Evolutionary conservation across 2,113 vertebrate genomes (phyloP), one percentile per base, ranked within the genome.

Genomic region (Lathamus discolor): DNA sequence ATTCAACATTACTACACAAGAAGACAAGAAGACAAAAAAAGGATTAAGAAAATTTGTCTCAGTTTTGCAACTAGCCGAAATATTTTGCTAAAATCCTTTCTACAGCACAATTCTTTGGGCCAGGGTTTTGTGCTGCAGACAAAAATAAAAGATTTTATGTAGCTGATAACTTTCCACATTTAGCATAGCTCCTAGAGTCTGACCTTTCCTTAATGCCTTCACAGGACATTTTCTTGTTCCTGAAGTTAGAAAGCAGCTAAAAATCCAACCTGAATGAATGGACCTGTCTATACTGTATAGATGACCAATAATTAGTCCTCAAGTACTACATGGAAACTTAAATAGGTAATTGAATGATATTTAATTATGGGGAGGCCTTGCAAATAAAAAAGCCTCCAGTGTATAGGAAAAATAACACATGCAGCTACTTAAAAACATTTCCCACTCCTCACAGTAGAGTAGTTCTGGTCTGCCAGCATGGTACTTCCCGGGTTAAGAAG

Each of bases 381-480:
- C 19, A 87, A 90, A 84, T 75, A 70, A 81, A 92, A 91, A 86
- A 44, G 18, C 57, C 46, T 76, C 95, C 62, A 84, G 62, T 86
- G 6, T 73, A 54, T 5, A 44, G 0, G 2, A 93, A 89, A 95
- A 94, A 76, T 64, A 92, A 91, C 27, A 61, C 57, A 62, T 25
- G 29, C 74, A 89, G 37, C 48, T 84, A 43, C 91, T 86, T 63
- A 63, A 44, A 91, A 94, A 49, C 43, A 35, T 54, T 95, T 80
- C 64, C 63, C 37, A 57, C 20, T 83, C 39, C 76, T 90, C 73
- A 80, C 67, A 92, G 64, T 41, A 52, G 20, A 88, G 76, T 59
- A 88, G 83, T 90, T 94, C 69, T 93, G 49, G 16, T 86, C 76
- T 93, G 64, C 79, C 93, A 88, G 77, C 83, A 68, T 72, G 86